Evolutionary conservation across 2,888 invertebrate genomes (phyloP).

Genomic region (Morinoia aosen): DNA sequence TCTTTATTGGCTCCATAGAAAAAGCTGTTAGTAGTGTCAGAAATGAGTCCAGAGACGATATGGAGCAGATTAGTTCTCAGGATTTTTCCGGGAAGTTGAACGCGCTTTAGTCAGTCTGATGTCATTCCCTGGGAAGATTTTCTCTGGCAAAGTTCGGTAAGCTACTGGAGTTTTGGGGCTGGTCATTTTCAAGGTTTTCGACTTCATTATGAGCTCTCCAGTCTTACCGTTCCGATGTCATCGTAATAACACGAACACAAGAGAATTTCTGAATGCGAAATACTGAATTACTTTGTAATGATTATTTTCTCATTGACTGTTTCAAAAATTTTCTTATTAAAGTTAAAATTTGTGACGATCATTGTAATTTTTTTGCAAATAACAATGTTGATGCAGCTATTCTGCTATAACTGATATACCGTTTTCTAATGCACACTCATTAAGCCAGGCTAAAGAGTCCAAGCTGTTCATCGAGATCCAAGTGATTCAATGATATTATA

Average conservation of each 20-base stretch:
- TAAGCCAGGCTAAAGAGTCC: no score
- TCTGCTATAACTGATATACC: no score
- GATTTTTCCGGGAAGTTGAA: background rate
- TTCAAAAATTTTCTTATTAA: no score
- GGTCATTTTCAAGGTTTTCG: background rate
- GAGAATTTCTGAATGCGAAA: background rate
- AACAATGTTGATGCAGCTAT: no score
- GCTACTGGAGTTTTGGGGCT: background rate
- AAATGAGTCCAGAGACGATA: background rate
- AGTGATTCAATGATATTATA: no score
- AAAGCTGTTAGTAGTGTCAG: constrained; percentile 9
- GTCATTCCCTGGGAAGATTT: background rate
- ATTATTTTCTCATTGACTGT: no score
- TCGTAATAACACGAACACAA: background rate
- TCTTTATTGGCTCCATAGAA: background rate
- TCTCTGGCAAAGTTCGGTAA: background rate
- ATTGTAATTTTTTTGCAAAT: no score
- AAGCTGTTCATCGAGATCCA: no score
- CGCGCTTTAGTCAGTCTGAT: background rate
- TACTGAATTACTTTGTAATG: background rate
- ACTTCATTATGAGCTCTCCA: background rate
- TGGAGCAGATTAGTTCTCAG: constrained; percentile 3
- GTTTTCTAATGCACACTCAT: no score
- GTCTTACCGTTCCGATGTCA: background rate
- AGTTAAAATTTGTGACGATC: no score